These are phyloP conservation scores for Malthinus flaveolus DNA, from an alignment of 2,888 invertebrate genomes.

Conservation along the genomic window DNA sequence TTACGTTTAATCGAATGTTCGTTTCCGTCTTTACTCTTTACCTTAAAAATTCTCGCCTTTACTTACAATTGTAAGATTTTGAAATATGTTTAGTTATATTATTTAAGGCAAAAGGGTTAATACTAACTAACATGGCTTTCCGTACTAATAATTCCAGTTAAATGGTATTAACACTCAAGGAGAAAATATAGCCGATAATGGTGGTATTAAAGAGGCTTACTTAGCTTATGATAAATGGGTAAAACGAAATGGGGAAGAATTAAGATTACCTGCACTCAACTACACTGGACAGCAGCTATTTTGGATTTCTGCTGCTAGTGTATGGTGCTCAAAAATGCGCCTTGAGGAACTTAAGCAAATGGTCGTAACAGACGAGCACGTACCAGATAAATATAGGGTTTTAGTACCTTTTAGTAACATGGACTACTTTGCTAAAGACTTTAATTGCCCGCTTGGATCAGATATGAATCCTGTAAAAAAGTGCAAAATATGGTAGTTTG, in stretches of 20 bases:
- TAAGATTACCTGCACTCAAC: conserved; percentile 46
- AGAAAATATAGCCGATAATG: conserved; percentile 94
- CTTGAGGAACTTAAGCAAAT: conserved; percentile 49
- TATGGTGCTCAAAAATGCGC: conserved; percentile 61
- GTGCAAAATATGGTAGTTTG: conserved; percentile 65
- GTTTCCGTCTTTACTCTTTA: too few relatives aligned
- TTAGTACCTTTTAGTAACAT: conserved; percentile 63
- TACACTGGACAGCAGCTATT: conserved; percentile 57
- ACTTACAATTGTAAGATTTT: too few relatives aligned
- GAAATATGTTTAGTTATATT: not conserved
- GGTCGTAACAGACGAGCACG: conserved; percentile 52
- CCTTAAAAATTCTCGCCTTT: too few relatives aligned
- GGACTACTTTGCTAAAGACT: conserved; percentile 64
- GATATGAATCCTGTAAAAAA: conserved; percentile 66
- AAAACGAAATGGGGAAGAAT: conserved; percentile 46
- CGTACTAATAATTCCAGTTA: conserved; percentile 65
- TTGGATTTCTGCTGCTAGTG: conserved; percentile 63
- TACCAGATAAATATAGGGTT: conserved; percentile 60
- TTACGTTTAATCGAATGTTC: too few relatives aligned
- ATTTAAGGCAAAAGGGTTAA: not conserved
- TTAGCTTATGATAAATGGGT: conserved; percentile 50
- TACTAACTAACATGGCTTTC: conserved; percentile 70
- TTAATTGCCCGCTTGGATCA: conserved; percentile 60
- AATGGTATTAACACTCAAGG: conserved; percentile 92
- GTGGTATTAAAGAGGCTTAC: conserved; percentile 88